Percentiles rank a stretch among this genome's conserved stretches.
Evolutionary conservation across 2,888 invertebrate genomes (phyloP).

Genomic region (Xylota sylvarum): DNA sequence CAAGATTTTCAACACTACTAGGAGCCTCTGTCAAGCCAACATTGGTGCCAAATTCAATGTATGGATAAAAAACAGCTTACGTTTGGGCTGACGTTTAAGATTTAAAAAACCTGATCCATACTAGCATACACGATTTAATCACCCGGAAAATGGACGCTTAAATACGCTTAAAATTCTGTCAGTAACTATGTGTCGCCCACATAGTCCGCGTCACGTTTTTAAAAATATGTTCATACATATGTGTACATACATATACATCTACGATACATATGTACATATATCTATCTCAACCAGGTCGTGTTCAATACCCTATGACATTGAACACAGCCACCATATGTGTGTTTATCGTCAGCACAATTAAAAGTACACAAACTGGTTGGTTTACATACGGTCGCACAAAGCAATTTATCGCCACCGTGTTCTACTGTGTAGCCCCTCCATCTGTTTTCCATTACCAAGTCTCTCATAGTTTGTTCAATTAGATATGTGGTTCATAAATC

Average conservation of each 20-base stretch:
- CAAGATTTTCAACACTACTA: no score
- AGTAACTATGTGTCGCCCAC: neutral
- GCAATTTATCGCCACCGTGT: slow-evolving; percentile 14
- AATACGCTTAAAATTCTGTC: neutral
- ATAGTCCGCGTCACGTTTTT: neutral
- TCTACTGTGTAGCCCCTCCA: slow-evolving; percentile 17
- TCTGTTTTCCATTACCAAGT: slow-evolving; percentile 39
- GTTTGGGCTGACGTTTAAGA: no score
- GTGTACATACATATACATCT: neutral
- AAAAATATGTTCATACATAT: neutral
- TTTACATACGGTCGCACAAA: slow-evolving; percentile 17
- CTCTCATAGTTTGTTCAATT: slow-evolving; percentile 35
- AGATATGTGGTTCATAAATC: slow-evolving; percentile 55
- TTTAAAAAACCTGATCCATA: no score
- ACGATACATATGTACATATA: no score
- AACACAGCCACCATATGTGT: slow-evolving; percentile 34
- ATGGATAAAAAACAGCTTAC: no score
- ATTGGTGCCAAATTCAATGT: no score
- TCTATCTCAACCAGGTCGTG: slow-evolving; percentile 24
- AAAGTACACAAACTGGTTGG: slow-evolving; percentile 41
- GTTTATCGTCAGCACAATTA: slow-evolving; percentile 17
- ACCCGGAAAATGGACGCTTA: neutral
- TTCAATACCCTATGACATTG: slow-evolving; percentile 54
- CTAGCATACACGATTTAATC: no score
- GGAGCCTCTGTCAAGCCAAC: no score